Evolutionary conservation across 1,140 invertebrate species (phyloP), one percentile per base, ranked within the genome.

Genomic region (Chlorops oryzae): DNA sequence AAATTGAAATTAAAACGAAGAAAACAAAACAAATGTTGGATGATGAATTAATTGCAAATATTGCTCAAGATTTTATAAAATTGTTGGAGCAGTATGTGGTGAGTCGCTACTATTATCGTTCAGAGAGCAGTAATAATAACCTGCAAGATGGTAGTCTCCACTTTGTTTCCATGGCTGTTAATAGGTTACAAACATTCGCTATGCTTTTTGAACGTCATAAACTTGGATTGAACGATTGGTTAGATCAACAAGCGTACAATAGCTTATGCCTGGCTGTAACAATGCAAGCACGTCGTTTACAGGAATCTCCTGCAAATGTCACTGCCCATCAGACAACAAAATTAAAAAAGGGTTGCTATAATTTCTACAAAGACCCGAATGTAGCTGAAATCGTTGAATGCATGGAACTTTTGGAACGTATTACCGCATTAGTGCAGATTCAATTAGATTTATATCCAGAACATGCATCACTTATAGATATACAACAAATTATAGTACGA

Each of bases 351-450:
- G 12, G 23, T 2, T 18, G n/a, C 9, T 70, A 70, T 47, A 86
- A 98, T 73, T 91, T 96, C 62, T 98, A 99, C 67, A 82, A 81
- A 56, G 89, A 94, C 56, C 70, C 86, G 1, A 89, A 94, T 72
- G 77, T 92, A 1, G 70, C 79, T 0, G 87, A 96, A 74, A 82
- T 87, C 0, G 77, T 83, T 34, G 76, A 82, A 27, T 90, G 90
- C 62, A 68, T 81, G 5, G 78, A 81, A 4, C 69, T 92, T 2
- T 66, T 96, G 27, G 72, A 81, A 12, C 71, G 68, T 39, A 77
- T 95, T 15, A 75, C 78, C 46, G 65, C 73, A 2, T 75, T 78
- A 41, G 81, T 91, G 1, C 65, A 77, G n/a, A 73, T 83, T 32
- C 70, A 96, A n/a, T 69, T 92, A 15, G 62, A 77, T 2, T 81